phyloP scores from a whole-genome alignment of 2,888 invertebrate genomes.

The Lasioglossum figueresi region DNA sequence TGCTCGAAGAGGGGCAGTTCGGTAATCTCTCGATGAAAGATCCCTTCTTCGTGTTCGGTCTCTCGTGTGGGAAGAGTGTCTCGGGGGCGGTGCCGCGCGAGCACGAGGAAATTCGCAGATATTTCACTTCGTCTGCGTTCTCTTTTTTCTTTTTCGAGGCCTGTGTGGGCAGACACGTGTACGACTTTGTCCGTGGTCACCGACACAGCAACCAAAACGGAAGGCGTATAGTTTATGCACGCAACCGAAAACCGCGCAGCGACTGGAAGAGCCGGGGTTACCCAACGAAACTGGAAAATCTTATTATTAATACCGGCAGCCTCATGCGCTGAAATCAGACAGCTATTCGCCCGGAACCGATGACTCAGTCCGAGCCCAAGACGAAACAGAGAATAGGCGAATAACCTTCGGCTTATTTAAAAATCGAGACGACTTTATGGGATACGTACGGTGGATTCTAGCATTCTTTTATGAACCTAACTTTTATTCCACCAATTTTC shows the following conservation, averaged over 20 bases:
- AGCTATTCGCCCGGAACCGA: background rate
- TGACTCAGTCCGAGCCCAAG: background rate
- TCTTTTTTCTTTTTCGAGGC: slow-evolving; percentile 61
- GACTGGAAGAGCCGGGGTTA: background rate
- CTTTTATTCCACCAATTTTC: background rate
- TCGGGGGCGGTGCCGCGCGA: slow-evolving; percentile 37
- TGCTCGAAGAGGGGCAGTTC: slow-evolving; percentile 35
- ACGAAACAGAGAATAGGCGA: background rate
- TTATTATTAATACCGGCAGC: slow-evolving; percentile 8
- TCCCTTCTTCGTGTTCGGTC: background rate
- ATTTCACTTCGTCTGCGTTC: slow-evolving; percentile 19
- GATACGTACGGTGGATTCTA: background rate
- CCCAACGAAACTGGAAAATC: slow-evolving; percentile 9
- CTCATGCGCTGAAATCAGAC: slow-evolving; percentile 11
- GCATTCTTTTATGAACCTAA: background rate
- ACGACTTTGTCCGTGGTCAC: slow-evolving; percentile 37
- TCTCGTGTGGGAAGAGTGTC: slow-evolving; percentile 33
- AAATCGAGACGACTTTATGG: background rate
- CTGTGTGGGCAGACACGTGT: slow-evolving; percentile 67
- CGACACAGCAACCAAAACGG: slow-evolving; percentile 7
- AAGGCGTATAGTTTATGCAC: slow-evolving; percentile 38
- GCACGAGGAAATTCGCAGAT: slow-evolving; percentile 54
- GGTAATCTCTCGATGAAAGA: slow-evolving; percentile 33
- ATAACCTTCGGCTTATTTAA: background rate
- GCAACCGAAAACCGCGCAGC: slow-evolving; percentile 18